Base-by-base conservation (phyloP, 1,140 invertebrate genomes). In the Drosophila ambigua region DNA sequence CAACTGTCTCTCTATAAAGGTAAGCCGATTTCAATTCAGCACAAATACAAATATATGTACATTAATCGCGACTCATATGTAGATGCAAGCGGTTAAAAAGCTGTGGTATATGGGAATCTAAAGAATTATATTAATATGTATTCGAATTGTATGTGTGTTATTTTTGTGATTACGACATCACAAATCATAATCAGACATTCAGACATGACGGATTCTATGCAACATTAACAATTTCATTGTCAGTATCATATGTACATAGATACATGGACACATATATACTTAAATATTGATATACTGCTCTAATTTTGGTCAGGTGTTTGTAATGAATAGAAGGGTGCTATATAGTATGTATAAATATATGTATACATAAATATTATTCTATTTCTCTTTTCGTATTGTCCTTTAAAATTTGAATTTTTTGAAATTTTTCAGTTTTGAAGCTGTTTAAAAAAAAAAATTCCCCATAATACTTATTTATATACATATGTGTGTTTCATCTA, bases 1-100 rank as follows among this genome's bases (percentile, higher is more conserved):
- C 63, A 90, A 83, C 72, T 91, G 85, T 75, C 88, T 91, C 66
- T 91, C 90, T 76, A 91, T 91, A 77, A 91, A 91, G 85, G 90
- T 91, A 91, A 90, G 83, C 74, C 78, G 69, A 74, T 78, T 87
- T 85, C 65, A 80, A 81, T 87, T 84, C 82, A 76, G 72, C 58
- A 74, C 61, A 74, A 31, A 57, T 41, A 60, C 57, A 71, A 72
- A 52, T 59, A 81, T 57, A 52, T 59, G 77, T 57, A 85, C 81
- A 76, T 59, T 71, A 64, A 58, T 72, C 75, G 41, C 59, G 69
- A 77, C 72, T 54, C 43, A 68, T 43, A 60, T 63, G 28, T 52
- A 48, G 16, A 55, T 51, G 63, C 35, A 39, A 13, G 35, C 11
- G 35, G 35, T 39, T 39, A 13, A 8, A 39, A 39, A 39, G 35